Evolutionary conservation across 2,113 vertebrate genomes (phyloP).

Genomic region (Paraplagusia blochii): DNA sequence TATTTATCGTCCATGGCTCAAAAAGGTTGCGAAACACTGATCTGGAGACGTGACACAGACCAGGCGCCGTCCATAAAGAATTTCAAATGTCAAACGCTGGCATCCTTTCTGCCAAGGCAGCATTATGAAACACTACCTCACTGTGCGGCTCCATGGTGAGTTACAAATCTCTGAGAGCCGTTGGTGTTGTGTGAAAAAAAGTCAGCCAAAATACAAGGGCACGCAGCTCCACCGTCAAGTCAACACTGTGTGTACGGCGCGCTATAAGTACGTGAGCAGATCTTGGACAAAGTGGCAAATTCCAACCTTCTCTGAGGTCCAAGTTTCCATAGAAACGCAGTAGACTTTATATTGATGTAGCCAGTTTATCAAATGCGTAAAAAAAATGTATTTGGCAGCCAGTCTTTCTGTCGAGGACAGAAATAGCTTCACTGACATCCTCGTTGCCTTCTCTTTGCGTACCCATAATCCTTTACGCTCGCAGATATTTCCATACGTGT

Average conservation of each 20-base stretch:
- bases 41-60: no score
- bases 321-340: constrained; percentile 80
- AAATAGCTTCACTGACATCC: constrained; percentile 75
- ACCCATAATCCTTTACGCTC: constrained; percentile 71
- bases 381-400: constrained; percentile 69
- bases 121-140: no score
- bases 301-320: constrained; percentile 68
- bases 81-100: no score
- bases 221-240: not conserved
- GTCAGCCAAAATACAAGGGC: not conserved
- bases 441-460: constrained; percentile 71
- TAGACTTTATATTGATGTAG: constrained; percentile 73
- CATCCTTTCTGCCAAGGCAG: no score
- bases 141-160: no score
- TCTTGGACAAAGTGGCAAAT: constrained; percentile 56
- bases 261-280: constrained; percentile 46
- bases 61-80: no score
- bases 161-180: no score
- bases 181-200: no score
- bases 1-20: no score
- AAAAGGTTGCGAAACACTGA: no score
- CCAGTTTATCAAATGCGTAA: constrained; percentile 72
- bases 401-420: constrained; percentile 70
- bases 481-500: constrained; percentile 70
- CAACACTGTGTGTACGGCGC: constrained; percentile 11